These are phyloP conservation scores for Magallana ariakensis DNA, from an alignment of 1,140 invertebrate genomes.

Conservation along the genomic window DNA sequence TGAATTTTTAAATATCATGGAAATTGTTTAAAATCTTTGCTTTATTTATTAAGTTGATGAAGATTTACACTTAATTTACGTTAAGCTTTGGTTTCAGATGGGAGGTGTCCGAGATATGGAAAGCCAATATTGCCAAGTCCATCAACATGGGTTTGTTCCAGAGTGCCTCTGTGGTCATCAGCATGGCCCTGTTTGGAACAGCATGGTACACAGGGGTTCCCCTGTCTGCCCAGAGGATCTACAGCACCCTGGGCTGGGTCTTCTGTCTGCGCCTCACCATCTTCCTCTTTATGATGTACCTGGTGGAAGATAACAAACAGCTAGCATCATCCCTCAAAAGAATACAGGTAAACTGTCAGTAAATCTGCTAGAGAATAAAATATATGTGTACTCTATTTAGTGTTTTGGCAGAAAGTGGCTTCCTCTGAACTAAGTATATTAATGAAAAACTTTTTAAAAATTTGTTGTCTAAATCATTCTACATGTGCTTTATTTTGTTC, in stretches of 20 bases:
- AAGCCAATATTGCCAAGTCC: constrained; percentile 5
- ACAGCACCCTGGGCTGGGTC: constrained; percentile 42
- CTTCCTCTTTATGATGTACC: constrained; percentile 44
- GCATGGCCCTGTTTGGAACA: constrained; percentile 34
- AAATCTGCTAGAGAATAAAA: too few relatives aligned
- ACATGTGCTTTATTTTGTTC: too few relatives aligned
- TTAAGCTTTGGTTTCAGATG: too few relatives aligned
- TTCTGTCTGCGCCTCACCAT: constrained; percentile 30
- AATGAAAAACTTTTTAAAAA: too few relatives aligned
- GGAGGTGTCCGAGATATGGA: constrained; percentile 27
- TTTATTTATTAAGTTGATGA: too few relatives aligned
- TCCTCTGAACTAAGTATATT: too few relatives aligned
- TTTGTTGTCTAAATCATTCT: too few relatives aligned
- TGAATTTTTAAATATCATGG: too few relatives aligned
- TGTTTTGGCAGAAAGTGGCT: too few relatives aligned
- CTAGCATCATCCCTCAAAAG: constrained; percentile 37
- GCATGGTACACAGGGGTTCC: constrained; percentile 38
- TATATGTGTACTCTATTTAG: too few relatives aligned
- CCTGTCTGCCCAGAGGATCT: constrained; percentile 8
- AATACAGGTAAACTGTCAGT: constrained; percentile 34
- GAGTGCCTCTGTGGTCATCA: neutral
- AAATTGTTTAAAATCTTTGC: too few relatives aligned
- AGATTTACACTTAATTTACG: neutral
- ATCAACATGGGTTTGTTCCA: constrained; percentile 27
- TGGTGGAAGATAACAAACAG: constrained; percentile 44